Evolutionary conservation across 2,113 vertebrate genomes (phyloP).

Genomic region (Alligator mississippiensis): DNA sequence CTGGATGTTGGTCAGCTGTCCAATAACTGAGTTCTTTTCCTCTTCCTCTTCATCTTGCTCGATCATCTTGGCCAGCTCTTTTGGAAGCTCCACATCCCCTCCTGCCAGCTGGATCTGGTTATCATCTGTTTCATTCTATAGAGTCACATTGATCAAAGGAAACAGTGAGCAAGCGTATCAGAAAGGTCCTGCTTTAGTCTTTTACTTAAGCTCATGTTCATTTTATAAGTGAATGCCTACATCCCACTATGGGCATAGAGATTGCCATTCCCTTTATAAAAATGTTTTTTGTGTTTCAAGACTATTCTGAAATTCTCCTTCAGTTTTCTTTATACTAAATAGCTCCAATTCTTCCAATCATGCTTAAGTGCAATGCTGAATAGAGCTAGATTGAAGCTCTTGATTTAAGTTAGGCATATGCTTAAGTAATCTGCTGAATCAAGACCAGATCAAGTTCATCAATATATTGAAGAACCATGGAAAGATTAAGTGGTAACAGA

Average conservation of each 20-base stretch:
- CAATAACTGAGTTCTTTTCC: slow-evolving; percentile 90
- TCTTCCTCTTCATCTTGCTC: slow-evolving; percentile 95
- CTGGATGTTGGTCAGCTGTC: slow-evolving; percentile 94
- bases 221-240: neutral
- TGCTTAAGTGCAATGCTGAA: accelerated
- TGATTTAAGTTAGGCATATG: neutral
- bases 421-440: neutral
- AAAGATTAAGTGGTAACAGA: neutral
- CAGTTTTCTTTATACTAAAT: too few species aligned
- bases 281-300: too few species aligned
- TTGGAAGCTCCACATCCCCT: slow-evolving; percentile 91
- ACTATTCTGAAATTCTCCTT: too few species aligned
- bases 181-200: neutral
- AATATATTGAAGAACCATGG: neutral
- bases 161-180: neutral
- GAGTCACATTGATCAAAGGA: neutral
- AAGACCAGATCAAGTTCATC: neutral
- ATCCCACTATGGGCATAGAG: neutral
- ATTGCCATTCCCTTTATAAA: neutral
- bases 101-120: slow-evolving; percentile 95
- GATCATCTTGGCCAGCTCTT: slow-evolving; percentile 98
- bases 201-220: neutral
- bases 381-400: neutral
- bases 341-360: neutral
- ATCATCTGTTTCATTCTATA: slow-evolving; percentile 91